These are phyloP conservation scores for Dryadula phaetusa DNA, from an alignment of 2,888 invertebrate genomes.

Conservation along the genomic window DNA sequence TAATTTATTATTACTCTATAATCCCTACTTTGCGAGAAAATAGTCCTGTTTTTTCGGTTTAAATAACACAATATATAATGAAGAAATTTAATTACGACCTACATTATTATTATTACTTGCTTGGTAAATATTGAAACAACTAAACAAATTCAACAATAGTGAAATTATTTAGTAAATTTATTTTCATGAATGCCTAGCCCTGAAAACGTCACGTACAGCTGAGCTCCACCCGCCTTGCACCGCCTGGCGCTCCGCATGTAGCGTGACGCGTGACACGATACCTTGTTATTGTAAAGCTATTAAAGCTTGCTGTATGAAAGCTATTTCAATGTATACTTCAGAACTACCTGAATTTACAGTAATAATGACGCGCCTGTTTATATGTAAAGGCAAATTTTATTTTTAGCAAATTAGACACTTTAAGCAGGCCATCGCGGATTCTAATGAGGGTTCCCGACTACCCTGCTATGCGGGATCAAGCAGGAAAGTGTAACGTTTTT, in stretches of 20 bases:
- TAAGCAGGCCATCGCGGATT: no score
- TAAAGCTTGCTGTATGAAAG: neutral
- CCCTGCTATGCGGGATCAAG: no score
- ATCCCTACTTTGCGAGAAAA: no score
- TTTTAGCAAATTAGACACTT: no score
- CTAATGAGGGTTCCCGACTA: no score
- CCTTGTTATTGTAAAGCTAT: conserved; percentile 11
- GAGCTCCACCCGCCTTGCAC: conserved; percentile 20
- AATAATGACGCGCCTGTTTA: neutral
- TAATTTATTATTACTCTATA: no score
- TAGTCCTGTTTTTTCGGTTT: no score
- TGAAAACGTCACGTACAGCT: conserved; percentile 10
- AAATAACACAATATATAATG: neutral
- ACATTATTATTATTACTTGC: neutral
- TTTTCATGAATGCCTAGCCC: conserved; percentile 12
- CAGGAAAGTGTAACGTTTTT: no score
- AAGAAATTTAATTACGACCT: neutral
- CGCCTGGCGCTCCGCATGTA: conserved; percentile 15
- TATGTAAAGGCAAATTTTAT: neutral
- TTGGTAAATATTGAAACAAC: neutral
- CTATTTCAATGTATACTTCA: neutral
- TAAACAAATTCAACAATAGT: neutral
- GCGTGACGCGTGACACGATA: conserved; percentile 16
- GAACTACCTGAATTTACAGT: neutral
- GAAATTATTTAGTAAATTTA: neutral